Evolutionary conservation across 2,797 vertebrate species (phyloP), one percentile per base, ranked within the genome.

Genomic region (Fistularia tabacaria): DNA sequence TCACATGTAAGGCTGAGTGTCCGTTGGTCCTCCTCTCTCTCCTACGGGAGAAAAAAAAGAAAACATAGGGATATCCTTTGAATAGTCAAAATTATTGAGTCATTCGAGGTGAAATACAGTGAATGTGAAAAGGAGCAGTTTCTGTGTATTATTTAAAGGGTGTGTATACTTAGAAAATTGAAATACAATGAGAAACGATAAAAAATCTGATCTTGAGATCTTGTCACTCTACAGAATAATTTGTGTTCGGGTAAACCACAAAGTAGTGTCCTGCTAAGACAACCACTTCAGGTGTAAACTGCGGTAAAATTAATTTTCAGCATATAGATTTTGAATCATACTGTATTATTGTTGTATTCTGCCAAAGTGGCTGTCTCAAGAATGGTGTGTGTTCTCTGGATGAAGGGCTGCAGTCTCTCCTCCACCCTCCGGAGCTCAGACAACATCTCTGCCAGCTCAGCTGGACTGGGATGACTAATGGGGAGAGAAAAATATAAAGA

Each of bases 341-440:
- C 95, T 0, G 92, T 90, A 63, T 94, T 94, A 64, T 92, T 94
- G 87, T 91, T 94, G 87, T 95, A 96, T 77, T 93, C 92, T 1
- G 91, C 87, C 0, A 83, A 89, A 55, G 91, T 88, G 9, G 95
- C 95, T 0, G 90, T 85, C 36, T 93, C 93, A 71, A 97, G 82
- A 62, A 97, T 92, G 57, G 91, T 91, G 48, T 93, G 91, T 66
- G 92, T 93, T 63, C 93, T 92, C 79, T 94, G 93, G 69, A 96
- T 85, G 76, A 95, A 96, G 6, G 95, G 95, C 68, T 94, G 92
- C 46, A 97, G 92, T 51, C 93, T 81, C 64, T 91, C 91, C 76
- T 95, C 93, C 44, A 93, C 89, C 41, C 93, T 75, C 15, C 92
- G 90, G 6, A 96, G 87, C 71, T 95, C 93, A 54, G 92, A 90